Conservation (phyloP, 2,797 vertebrate species). For the Synanceia verrucosa region DNA sequence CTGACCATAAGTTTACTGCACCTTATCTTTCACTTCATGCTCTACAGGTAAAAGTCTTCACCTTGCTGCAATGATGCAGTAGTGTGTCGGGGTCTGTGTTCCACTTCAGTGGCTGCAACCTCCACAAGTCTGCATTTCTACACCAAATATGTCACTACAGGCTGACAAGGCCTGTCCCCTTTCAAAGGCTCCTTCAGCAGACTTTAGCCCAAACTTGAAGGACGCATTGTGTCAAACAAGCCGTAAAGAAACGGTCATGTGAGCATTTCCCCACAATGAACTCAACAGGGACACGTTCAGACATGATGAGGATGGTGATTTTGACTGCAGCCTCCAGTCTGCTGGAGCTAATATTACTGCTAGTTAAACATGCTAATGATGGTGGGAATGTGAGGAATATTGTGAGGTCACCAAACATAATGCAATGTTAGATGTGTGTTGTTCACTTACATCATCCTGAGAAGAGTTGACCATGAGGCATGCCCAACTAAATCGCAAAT, state of each 20-base stretch:
- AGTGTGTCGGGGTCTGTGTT: neutral
- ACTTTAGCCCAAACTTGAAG: neutral
- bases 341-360: neutral
- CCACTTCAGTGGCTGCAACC: constrained; percentile 5
- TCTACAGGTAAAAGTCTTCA: neutral
- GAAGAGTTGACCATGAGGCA: neutral
- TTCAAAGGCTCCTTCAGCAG: neutral
- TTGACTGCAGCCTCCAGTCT: neutral
- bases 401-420: neutral
- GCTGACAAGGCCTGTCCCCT: neutral
- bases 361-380: neutral
- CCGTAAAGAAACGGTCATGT: neutral
- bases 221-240: neutral
- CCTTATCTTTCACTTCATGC: neutral
- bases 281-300: neutral
- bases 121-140: neutral
- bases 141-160: neutral
- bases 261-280: neutral
- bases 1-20: neutral
- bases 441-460: no score
- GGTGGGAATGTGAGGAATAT: neutral
- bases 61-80: neutral
- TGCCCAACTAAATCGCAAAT: neutral
- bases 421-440: no score
- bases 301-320: no score